phyloP scores from a whole-genome alignment of 2,797 vertebrate species.

The Masticophis lateralis region DNA sequence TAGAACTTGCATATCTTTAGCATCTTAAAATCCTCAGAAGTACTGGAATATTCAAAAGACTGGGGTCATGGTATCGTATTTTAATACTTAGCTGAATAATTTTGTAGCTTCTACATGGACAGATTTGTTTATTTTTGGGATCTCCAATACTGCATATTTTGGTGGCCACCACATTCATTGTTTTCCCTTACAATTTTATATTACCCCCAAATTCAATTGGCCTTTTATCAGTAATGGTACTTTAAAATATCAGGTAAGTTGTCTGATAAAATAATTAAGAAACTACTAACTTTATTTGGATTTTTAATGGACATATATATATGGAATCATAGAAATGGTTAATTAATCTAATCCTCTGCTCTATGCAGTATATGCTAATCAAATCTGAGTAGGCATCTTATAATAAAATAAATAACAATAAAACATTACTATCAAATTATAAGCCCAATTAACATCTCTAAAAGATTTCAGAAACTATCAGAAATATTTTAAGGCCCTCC shows the following conservation, averaged over 20 bases:
- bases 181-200: background rate
- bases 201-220: background rate
- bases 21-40: background rate
- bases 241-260: background rate
- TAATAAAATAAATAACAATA: no score
- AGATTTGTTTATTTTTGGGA: background rate
- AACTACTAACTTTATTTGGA: background rate
- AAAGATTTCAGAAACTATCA: background rate
- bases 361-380: no score
- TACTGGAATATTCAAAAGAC: background rate
- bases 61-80: background rate
- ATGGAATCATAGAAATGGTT: no score
- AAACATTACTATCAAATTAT: no score
- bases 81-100: background rate
- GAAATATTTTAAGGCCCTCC: background rate
- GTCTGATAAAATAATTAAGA: background rate
- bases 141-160: background rate
- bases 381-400: no score
- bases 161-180: background rate
- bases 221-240: background rate
- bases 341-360: no score
- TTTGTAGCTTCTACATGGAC: background rate
- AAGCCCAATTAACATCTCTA: no score
- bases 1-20: background rate
- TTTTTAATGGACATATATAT: background rate